Evolutionary conservation across 2,888 invertebrate species (phyloP), one percentile per base, ranked within the genome.

Genomic region (Sclerodermus sp.): DNA sequence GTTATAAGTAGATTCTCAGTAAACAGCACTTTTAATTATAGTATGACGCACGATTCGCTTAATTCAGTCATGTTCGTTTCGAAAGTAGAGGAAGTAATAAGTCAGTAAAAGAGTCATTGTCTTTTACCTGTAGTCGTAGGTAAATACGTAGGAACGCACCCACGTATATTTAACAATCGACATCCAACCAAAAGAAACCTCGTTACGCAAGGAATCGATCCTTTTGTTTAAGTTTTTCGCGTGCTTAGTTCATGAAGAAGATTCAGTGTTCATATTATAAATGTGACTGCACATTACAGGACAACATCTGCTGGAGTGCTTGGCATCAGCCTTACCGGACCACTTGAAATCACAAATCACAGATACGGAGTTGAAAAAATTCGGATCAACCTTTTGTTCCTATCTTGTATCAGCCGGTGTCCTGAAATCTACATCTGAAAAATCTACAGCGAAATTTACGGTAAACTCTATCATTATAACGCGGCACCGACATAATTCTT

Each of bases 261-360:
- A 23, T 3, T 23, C 23, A 23, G 3, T 8, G 8, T 23, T 23
- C 23, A 8, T 23, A 5, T 23, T 8, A 23, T 23, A 23, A 23
- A 23, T 8, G 23, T 8, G 8, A 8, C 8, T 23, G 23, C 23
- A 5, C 41, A 62, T 82, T 83, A 17, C 81, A 96, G 95, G 95
- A 78, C 90, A 93, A 81, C 93, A 93, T 90, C 83, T 96, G 70
- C 83, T 94, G 66, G 92, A 93, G 79, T 94, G 94, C 93, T 86
- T 93, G 68, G 82, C 89, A 61, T 89, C 91, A 44, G 88, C 91
- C 36, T 84, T 89, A 62, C 83, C 85, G 55, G 91, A 89, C 66
- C 85, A 87, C 67, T 77, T 88, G 40, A 84, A 84, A 62, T 81
- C 83, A 57, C 78, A 85, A 51, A 77, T 88, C 56, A 84, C 84